These are phyloP conservation scores for Sinopyrophorus schimmeli DNA, from an alignment of 2,888 invertebrate species.

Conservation along the genomic window DNA sequence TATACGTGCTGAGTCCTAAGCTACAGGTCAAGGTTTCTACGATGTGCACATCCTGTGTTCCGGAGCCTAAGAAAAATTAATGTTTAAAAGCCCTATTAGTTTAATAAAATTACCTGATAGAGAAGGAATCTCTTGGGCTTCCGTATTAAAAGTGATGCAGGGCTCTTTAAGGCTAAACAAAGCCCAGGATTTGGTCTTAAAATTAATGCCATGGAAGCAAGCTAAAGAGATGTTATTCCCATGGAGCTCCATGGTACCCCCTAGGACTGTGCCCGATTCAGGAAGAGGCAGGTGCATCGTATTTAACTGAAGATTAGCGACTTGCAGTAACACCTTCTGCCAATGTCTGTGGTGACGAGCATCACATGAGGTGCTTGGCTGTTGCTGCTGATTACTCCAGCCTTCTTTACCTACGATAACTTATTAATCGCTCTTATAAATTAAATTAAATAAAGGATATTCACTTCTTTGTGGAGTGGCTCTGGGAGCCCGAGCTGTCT, in stretches of 20 bases:
- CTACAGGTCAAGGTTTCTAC: slow-evolving; percentile 90
- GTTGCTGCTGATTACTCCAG: slow-evolving; percentile 34
- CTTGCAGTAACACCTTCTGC: slow-evolving; percentile 84
- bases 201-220: slow-evolving; percentile 97
- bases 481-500: slow-evolving; percentile 44
- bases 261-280: slow-evolving; percentile 76
- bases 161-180: slow-evolving; percentile 92
- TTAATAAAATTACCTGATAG: slow-evolving; percentile 59
- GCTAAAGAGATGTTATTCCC: slow-evolving; percentile 91
- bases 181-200: slow-evolving; percentile 95
- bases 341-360: slow-evolving; percentile 90
- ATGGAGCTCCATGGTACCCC: slow-evolving; percentile 86
- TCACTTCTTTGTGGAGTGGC: slow-evolving; percentile 49
- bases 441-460: slow-evolving; percentile 3
- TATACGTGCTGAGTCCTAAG: slow-evolving; percentile 72
- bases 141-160: slow-evolving; percentile 89
- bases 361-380: slow-evolving; percentile 56
- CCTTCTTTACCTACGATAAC: slow-evolving; percentile 37
- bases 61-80: slow-evolving; percentile 39
- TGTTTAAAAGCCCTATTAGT: not conserved
- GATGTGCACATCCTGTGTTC: slow-evolving; percentile 73
- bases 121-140: slow-evolving; percentile 83
- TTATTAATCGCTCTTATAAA: slow-evolving; percentile 5
- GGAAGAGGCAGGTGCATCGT: slow-evolving; percentile 71
- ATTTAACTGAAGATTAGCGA: slow-evolving; percentile 79